phyloP scores from a whole-genome alignment of 2,888 invertebrate genomes.

The Hirtodrosophila cameraria region DNA sequence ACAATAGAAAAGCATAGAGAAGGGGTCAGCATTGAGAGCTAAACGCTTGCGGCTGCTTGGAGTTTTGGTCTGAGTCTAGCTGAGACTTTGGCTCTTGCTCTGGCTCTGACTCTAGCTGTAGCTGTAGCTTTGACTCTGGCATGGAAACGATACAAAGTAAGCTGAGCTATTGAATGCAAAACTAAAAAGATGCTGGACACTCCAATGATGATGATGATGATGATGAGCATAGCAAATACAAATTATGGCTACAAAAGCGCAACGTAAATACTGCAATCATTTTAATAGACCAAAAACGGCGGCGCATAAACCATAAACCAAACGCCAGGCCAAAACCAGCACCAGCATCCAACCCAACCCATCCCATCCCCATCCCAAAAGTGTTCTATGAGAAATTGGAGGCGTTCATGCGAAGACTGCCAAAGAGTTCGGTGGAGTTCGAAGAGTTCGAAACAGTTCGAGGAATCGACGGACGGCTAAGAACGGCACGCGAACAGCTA shows the following conservation, averaged over 20 bases:
- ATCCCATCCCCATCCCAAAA: too few species aligned
- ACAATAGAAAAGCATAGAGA: constrained; percentile 77
- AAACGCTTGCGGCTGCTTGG: constrained; percentile 54
- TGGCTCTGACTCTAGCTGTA: constrained; percentile 1
- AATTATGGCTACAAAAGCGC: constrained; percentile 77
- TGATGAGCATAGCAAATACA: constrained; percentile 78
- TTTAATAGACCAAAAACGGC: constrained; percentile 80
- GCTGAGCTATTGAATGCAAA: constrained; percentile 54
- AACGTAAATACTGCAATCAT: constrained; percentile 81
- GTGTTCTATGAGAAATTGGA: constrained; percentile 58
- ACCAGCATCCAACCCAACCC: background rate
- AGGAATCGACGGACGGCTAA: too few species aligned
- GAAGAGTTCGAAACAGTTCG: constrained; percentile 2
- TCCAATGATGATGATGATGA: constrained; percentile 68
- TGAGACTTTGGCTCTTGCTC: background rate
- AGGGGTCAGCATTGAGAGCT: constrained; percentile 57
- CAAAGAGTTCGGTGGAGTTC: constrained; percentile 21
- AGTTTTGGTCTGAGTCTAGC: constrained; percentile 20
- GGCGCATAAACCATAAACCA: constrained; percentile 79
- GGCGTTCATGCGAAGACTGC: constrained; percentile 64
- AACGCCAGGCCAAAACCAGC: constrained; percentile 57
- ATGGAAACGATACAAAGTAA: constrained; percentile 48
- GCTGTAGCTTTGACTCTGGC: too few species aligned
- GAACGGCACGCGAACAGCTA: constrained; percentile 69
- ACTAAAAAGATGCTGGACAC: constrained; percentile 50